Evolutionary conservation across 2,888 invertebrate genomes (phyloP), one percentile per base, ranked within the genome.

Genomic region (Eupithecia exiguata): DNA sequence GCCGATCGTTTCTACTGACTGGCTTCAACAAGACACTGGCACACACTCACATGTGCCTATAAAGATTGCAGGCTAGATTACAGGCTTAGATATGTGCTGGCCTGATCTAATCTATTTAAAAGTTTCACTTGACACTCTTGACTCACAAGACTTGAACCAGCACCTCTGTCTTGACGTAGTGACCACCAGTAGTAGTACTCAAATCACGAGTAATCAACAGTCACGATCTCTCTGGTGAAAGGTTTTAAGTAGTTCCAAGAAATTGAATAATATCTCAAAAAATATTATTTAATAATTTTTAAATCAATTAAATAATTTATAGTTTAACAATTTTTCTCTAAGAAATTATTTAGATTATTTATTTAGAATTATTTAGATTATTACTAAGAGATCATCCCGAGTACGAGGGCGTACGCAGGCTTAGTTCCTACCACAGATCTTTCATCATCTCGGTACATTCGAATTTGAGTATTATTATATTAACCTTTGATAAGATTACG

Each of bases 401-500:
- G n/a, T n/a, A n/a, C n/a, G n/a, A n/a, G n/a, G n/a, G n/a, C n/a
- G n/a, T n/a, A n/a, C n/a, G n/a, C n/a, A n/a, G n/a, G 1, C 53
- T 58, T 58, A 58, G 58, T 14, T 58, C 58, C 25, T 58, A 12
- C n/a, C 25, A 14, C 25, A 58, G 25, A 58, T 25, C 58, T 58
- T 25, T 58, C 58, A 25, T 58, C 58, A 25, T 58, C 58, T 14
- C 5, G 21, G 12, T 58, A 58, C 21, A 58, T 25, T 25, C 10
- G 12, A 58, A 58, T 25, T 65, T 38, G 36, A 65, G 63, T 21
- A 53, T 30, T 30, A 30, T 30, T 30, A 30, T 30, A 30, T 63
- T 43, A 25, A 74, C 67, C 74, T 77, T 77, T 78, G 77, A 78
- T 65, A 72, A 75, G 66, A 75, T 76, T 77, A 68, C 73, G 65